A percentile compares a stretch with the other conserved stretches of the same genome.
phyloP scores from a whole-genome alignment of 2,797 vertebrate genomes.

The Myotis daubentonii region DNA sequence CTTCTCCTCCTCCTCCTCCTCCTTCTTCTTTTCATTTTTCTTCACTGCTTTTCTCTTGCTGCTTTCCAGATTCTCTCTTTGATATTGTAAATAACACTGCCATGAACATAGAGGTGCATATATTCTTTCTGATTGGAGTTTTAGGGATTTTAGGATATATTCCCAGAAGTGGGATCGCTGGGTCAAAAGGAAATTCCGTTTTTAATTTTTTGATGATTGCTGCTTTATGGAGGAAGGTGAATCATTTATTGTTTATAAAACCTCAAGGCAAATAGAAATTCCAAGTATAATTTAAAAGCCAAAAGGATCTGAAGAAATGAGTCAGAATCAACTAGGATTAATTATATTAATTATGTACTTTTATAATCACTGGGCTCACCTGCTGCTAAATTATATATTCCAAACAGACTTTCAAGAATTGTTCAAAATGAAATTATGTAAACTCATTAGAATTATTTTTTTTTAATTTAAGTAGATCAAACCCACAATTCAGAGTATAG shows the following conservation, averaged over 20 bases:
- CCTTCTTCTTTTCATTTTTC: too few relatives aligned
- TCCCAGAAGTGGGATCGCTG: too few relatives aligned
- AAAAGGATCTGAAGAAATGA: constrained; percentile 45
- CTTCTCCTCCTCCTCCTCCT: too few relatives aligned
- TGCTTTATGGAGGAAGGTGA: neutral
- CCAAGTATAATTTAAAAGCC: constrained; percentile 31
- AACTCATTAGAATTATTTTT: neutral
- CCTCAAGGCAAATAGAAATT: constrained; percentile 37
- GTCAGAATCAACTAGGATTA: constrained; percentile 30
- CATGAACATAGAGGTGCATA: too few relatives aligned
- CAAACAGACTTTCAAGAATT: constrained; percentile 46
- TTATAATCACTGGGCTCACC: constrained; percentile 1
- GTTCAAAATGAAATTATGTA: constrained; percentile 11
- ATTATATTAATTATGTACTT: neutral
- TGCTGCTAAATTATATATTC: constrained; percentile 39
- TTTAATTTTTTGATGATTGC: neutral
- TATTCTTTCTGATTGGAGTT: too few relatives aligned
- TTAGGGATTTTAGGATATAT: too few relatives aligned
- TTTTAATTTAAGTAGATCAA: constrained; percentile 33
- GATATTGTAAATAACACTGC: too few relatives aligned
- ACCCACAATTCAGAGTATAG: neutral
- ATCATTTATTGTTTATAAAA: constrained; percentile 17
- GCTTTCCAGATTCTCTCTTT: too few relatives aligned
- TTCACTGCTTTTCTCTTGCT: too few relatives aligned
- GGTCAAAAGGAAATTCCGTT: neutral